These are phyloP conservation scores for Tautogolabrus adspersus DNA, from an alignment of 2,113 vertebrate species.

Conservation along the genomic window DNA sequence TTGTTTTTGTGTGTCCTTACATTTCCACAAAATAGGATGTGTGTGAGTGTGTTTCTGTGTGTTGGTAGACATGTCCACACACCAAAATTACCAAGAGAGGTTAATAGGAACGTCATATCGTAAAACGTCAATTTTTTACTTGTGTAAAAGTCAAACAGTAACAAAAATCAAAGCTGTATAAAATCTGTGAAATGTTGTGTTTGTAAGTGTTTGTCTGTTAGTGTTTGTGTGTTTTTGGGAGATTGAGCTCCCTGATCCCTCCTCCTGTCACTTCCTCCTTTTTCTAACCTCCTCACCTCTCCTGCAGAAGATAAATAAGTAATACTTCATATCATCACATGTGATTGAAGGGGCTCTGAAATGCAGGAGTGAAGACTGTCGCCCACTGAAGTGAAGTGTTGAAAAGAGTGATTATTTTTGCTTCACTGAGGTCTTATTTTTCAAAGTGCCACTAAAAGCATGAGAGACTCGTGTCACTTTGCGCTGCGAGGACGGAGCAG, in stretches of 20 bases:
- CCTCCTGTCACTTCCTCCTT: constrained; percentile 51
- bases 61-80: too few relatives aligned
- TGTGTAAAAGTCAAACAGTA: constrained; percentile 57
- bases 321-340: constrained; percentile 76
- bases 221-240: constrained; percentile 29
- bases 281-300: constrained; percentile 55
- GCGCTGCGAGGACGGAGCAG: constrained; percentile 56
- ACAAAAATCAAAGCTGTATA: constrained; percentile 66
- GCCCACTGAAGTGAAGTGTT: constrained; percentile 79
- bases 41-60: not conserved
- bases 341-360: constrained; percentile 68
- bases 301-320: constrained; percentile 80
- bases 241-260: constrained; percentile 24
- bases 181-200: constrained; percentile 43
- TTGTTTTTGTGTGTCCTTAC: too few relatives aligned
- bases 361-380: constrained; percentile 69
- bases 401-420: constrained; percentile 82
- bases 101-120: constrained; percentile 32
- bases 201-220: not conserved
- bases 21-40: too few relatives aligned
- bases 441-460: constrained; percentile 85
- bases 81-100: not conserved
- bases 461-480: constrained; percentile 79
- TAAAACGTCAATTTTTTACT: constrained; percentile 8
- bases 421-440: constrained; percentile 82